These are phyloP conservation scores for Corella eumyota DNA, from an alignment of 23 tunicate species.

Conservation along the genomic window DNA sequence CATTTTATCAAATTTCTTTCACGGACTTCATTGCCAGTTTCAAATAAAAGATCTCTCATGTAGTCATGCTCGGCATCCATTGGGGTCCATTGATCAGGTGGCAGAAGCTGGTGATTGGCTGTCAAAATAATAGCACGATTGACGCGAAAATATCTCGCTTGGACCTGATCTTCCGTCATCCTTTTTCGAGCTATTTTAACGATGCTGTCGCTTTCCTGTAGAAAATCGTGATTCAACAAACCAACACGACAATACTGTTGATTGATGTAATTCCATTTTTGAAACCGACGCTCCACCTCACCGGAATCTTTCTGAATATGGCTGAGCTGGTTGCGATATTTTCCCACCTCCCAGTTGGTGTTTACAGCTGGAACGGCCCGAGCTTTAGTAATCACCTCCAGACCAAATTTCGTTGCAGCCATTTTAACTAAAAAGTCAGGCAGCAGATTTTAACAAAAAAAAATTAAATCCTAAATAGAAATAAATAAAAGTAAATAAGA, in stretches of 20 bases:
- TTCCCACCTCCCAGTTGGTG: conserved; percentile 1
- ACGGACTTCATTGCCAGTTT: conserved; percentile 3
- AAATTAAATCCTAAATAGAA: too few species aligned
- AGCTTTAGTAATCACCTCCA: too few species aligned
- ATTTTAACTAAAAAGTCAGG: too few species aligned
- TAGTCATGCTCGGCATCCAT: conserved; percentile 33
- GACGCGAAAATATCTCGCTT: background rate
- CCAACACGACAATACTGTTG: background rate
- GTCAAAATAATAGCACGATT: background rate
- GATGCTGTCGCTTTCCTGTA: background rate
- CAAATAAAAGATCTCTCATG: conserved; percentile 1
- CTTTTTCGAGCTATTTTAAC: background rate
- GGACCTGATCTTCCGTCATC: background rate
- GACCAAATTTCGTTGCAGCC: too few species aligned
- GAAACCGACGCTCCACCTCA: background rate
- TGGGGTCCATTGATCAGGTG: conserved; percentile 29
- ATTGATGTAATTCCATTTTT: background rate
- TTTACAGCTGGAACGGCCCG: background rate
- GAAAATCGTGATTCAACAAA: background rate
- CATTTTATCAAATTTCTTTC: conserved; percentile 16
- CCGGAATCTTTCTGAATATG: background rate
- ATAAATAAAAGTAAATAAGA: too few species aligned
- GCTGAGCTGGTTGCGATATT: background rate
- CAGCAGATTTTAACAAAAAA: too few species aligned
- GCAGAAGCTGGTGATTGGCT: background rate